Percentiles rank a stretch among this genome's conserved stretches.
These are phyloP conservation scores for Eupleurogrammus muticus DNA, from an alignment of 2,797 vertebrate species.

Conservation along the genomic window DNA sequence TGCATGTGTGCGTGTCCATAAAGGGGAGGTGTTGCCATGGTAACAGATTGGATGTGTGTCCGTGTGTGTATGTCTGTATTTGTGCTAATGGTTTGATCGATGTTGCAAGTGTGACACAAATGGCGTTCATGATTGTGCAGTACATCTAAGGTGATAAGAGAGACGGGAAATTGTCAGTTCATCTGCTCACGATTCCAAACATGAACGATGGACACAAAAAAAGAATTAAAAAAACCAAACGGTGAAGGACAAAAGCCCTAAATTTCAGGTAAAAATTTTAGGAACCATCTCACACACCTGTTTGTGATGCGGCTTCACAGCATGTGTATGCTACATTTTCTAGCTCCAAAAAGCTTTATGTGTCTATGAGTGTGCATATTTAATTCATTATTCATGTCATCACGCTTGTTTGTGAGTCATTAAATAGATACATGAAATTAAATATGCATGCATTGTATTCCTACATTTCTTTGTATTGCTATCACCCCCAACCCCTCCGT, in stretches of 20 bases:
- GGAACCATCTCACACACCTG: constrained; percentile 43
- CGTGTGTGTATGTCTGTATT: constrained; percentile 18
- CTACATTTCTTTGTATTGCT: constrained; percentile 25
- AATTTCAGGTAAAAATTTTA: constrained; percentile 46
- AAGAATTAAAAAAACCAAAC: constrained; percentile 18
- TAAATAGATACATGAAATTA: constrained; percentile 65
- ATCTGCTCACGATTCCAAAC: constrained; percentile 42
- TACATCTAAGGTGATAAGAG: constrained; percentile 52
- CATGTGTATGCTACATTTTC: constrained; percentile 36
- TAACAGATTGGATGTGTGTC: constrained; percentile 53
- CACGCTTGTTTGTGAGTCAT: constrained; percentile 63
- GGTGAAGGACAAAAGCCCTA: constrained; percentile 52
- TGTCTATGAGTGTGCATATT: constrained; percentile 31
- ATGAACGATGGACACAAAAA: constrained; percentile 10
- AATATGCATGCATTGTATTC: constrained; percentile 57
- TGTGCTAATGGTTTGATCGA: constrained; percentile 67
- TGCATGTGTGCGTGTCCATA: constrained; percentile 21
- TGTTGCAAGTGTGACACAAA: constrained; percentile 61
- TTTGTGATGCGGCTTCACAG: constrained; percentile 8
- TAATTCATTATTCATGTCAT: constrained; percentile 64
- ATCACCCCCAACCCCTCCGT: constrained; percentile 28
- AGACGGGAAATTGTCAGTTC: constrained; percentile 32
- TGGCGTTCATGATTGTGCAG: constrained; percentile 47
- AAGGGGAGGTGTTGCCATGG: constrained; percentile 66
- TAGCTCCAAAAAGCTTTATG: constrained; percentile 48